Evolutionary conservation across 2,113 vertebrate species (phyloP).

Genomic region (Octodon degus): DNA sequence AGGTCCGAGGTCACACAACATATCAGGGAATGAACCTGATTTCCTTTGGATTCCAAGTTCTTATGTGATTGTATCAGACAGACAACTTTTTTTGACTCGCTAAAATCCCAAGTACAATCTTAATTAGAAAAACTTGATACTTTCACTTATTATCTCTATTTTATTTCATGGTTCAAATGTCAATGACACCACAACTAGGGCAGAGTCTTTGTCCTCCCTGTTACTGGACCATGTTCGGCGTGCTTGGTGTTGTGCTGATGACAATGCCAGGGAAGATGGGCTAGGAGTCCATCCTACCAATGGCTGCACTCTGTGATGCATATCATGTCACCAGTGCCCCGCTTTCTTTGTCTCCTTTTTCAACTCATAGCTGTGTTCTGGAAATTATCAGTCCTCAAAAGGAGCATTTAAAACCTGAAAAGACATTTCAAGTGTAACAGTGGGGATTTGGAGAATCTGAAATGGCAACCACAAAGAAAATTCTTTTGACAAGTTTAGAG

Average conservation of each 20-base stretch:
- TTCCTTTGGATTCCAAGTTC: background rate
- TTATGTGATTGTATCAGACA: background rate
- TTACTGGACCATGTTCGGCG: background rate
- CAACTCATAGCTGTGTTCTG: background rate
- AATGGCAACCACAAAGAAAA: slow-evolving; percentile 55
- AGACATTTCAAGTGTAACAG: background rate
- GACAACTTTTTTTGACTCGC: background rate
- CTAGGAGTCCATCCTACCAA: background rate
- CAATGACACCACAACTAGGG: background rate
- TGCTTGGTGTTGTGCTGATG: background rate
- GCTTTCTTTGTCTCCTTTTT: background rate
- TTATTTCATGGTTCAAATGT: background rate
- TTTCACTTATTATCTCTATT: background rate
- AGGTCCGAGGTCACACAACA: background rate
- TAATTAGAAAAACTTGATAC: background rate
- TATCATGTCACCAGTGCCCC: background rate
- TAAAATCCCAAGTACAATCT: background rate
- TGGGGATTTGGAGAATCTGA: slow-evolving; percentile 53
- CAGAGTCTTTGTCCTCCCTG: background rate
- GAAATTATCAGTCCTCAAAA: slow-evolving; percentile 42
- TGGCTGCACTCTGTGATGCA: no score
- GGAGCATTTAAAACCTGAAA: slow-evolving; percentile 45
- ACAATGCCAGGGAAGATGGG: background rate
- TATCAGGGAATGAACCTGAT: background rate
- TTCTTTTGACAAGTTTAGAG: slow-evolving; percentile 53